Base-by-base conservation (phyloP, 2,888 invertebrate species). In the Bibio marci region DNA sequence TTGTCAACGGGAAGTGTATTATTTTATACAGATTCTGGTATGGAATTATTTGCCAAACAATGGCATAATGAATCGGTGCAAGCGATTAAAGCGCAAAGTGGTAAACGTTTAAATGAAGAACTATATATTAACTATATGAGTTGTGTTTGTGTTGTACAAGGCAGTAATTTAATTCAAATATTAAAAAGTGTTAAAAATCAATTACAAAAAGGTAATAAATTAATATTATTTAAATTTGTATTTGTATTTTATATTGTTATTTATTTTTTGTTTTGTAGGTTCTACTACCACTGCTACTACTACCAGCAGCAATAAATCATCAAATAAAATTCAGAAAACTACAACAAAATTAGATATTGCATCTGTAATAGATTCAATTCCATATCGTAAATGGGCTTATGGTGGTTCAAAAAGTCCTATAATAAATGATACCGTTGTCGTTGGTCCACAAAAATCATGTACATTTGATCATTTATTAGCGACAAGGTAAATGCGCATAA, bases 11-110 rank as follows among this genome's bases (percentile, higher is more conserved):
- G 95, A 14, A 73, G 70, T 63, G 69, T 94, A 11, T 69, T 80
- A 44, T 88, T 92, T 62, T 92, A 87, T 55, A 87, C 88, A 2
- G 91, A 94, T 57, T 77, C 75, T 45, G 90, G 90, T 13, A 75
- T 78, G 41, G 64, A 86, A 44, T 62, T 95, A 35, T 65, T 88
- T 31, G 76, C 79, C 34, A 91, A 94, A 55, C 76, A 80, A 54
- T 70, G 90, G 43, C 88, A 92, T 53, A 78, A 80, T 50, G 85
- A 80, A 52, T 71, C 78, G 8, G 80, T 92, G 12, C 60, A 74
- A 39, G 73, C 70, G 47, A 69, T 94, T 42, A 86, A 87, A 55
- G 82, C 88, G 51, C 79, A 85, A 46, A 68, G 70, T 8, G 69
- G 66, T 12, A 43, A 39, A 33, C 38, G 25, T 17, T 4, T 42